These are phyloP conservation scores for Drosophila yakuba DNA, from an alignment of 1,140 invertebrate species.

Conservation along the genomic window DNA sequence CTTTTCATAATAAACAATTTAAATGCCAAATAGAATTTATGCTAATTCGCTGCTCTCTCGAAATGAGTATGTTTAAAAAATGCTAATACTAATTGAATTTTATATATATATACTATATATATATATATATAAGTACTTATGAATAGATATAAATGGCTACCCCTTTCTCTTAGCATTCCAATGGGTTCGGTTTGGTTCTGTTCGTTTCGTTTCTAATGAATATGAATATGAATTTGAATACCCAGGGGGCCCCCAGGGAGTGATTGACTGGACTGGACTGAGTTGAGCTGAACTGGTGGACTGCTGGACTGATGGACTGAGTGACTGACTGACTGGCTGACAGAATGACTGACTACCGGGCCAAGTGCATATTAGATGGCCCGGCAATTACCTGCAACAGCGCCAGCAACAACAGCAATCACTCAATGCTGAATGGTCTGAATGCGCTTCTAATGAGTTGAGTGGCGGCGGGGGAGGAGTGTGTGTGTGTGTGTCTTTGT, in stretches of 20 bases:
- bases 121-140: slow-evolving; percentile 11
- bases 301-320: neutral
- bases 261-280: slow-evolving; percentile 20
- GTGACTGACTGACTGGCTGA: slow-evolving; percentile 47
- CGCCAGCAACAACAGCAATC: slow-evolving; percentile 28
- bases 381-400: slow-evolving; percentile 48
- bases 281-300: too few species aligned
- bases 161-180: slow-evolving; percentile 17
- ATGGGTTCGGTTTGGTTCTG: neutral
- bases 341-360: slow-evolving; percentile 46
- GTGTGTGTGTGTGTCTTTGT: too few species aligned
- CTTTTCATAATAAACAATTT: slow-evolving; percentile 34
- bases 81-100: slow-evolving; percentile 51
- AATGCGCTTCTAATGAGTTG: slow-evolving; percentile 59
- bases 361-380: slow-evolving; percentile 63
- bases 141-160: neutral
- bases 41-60: slow-evolving; percentile 26
- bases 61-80: slow-evolving; percentile 43
- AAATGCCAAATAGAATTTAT: slow-evolving; percentile 56
- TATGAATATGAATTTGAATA: slow-evolving; percentile 46
- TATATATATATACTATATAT: neutral
- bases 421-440: slow-evolving; percentile 42
- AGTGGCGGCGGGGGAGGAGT: too few species aligned
- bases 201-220: slow-evolving; percentile 33
- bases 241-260: slow-evolving; percentile 4